phyloP scores from a whole-genome alignment of 2,797 vertebrate species.

The Hoplostethus mediterraneus region DNA sequence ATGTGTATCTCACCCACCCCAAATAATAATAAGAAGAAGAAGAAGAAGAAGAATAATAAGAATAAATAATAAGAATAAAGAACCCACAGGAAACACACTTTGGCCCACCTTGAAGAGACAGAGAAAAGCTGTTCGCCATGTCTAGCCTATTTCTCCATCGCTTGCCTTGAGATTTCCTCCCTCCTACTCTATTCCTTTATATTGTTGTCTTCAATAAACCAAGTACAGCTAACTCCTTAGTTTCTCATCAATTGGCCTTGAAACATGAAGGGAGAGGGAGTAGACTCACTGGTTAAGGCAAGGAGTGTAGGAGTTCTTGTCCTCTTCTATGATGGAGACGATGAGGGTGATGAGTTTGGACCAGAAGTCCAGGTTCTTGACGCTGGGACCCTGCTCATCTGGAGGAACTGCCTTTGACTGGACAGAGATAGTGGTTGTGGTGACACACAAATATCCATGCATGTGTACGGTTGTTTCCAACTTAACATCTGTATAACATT shows the following conservation, averaged over 20 bases:
- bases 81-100: too few species aligned
- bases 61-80: too few species aligned
- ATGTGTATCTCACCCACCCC: too few species aligned
- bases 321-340: constrained; percentile 98
- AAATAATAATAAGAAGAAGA: too few species aligned
- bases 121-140: background rate
- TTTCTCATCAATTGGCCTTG: background rate
- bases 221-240: too few species aligned
- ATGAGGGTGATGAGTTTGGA: constrained; percentile 98
- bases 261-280: constrained; percentile 1
- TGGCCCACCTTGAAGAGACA: background rate
- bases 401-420: constrained; percentile 94
- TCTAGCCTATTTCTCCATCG: too few species aligned
- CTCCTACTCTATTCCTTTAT: background rate
- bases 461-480: too few species aligned
- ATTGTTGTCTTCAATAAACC: background rate
- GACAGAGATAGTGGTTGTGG: background rate
- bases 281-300: constrained; percentile 91
- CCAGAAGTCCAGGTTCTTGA: constrained; percentile 98
- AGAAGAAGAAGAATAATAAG: too few species aligned
- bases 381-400: constrained; percentile 95
- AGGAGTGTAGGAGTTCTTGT: constrained; percentile 97
- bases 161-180: background rate
- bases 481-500: too few species aligned
- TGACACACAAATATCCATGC: background rate